These are phyloP conservation scores for Discoglossus pictus DNA, from an alignment of 2,797 vertebrate genomes.

Conservation along the genomic window DNA sequence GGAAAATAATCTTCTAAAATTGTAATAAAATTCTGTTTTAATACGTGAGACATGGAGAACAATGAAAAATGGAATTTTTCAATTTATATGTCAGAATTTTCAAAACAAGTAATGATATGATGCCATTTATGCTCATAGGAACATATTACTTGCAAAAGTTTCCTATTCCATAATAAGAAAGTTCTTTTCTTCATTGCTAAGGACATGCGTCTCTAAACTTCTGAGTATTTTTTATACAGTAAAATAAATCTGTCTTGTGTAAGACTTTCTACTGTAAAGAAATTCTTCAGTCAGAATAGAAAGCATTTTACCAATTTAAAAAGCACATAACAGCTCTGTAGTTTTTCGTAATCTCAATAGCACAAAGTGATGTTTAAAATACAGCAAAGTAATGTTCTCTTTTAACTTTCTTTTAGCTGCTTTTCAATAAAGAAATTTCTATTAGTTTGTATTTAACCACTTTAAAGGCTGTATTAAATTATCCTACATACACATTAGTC, in stretches of 20 bases:
- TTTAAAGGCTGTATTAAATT: no score
- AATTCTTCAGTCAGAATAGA: constrained; percentile 30
- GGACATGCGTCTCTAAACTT: constrained; percentile 30
- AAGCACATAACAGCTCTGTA: constrained; percentile 16
- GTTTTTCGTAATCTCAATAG: background rate
- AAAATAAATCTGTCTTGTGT: constrained; percentile 44
- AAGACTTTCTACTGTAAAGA: constrained; percentile 37
- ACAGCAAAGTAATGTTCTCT: background rate
- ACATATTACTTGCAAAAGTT: constrained; percentile 40
- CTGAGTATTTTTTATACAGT: constrained; percentile 30
- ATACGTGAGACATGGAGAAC: constrained; percentile 14
- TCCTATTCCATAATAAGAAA: constrained; percentile 26
- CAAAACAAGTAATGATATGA: constrained; percentile 35
- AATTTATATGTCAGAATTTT: constrained; percentile 38
- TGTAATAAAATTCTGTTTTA: constrained; percentile 28
- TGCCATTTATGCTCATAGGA: constrained; percentile 16
- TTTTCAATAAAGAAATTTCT: no score
- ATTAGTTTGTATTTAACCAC: no score
- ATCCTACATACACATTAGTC: no score
- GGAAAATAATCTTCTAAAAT: constrained; percentile 23
- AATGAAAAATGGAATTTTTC: constrained; percentile 28
- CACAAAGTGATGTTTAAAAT: background rate
- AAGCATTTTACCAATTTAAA: constrained; percentile 23
- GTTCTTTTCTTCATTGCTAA: constrained; percentile 32
- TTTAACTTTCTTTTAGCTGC: no score